A percentile compares a stretch with the other conserved stretches of the same genome.
Conservation (phyloP, 2,113 vertebrate species). For the Macrotis lagotis region DNA sequence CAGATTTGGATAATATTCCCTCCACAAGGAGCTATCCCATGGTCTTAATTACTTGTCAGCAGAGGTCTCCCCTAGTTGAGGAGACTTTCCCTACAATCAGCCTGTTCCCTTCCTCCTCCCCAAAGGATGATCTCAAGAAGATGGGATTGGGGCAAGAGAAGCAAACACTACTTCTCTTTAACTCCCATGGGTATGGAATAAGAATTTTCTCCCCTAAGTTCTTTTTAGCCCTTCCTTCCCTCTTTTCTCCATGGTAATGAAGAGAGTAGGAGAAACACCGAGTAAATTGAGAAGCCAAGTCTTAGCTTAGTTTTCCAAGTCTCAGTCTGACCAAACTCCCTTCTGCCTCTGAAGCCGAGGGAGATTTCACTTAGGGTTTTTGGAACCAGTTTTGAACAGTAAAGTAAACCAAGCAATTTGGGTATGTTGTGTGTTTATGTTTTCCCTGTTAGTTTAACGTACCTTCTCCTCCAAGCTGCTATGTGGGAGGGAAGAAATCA, state of each 20-base stretch:
- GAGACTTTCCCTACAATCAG: neutral
- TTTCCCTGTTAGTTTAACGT: neutral
- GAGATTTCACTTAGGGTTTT: conserved; percentile 18
- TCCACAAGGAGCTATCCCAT: neutral
- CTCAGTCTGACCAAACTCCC: conserved; percentile 14
- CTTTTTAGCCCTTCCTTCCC: neutral
- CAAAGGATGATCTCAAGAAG: neutral
- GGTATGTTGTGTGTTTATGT: neutral
- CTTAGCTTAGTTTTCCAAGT: neutral
- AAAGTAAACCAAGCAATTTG: neutral
- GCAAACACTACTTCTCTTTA: neutral
- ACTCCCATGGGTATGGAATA: neutral
- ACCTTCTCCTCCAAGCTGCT: neutral
- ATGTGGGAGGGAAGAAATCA: neutral
- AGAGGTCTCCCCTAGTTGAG: neutral
- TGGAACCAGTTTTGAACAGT: conserved; percentile 23
- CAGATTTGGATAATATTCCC: neutral
- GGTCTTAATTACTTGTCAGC: neutral
- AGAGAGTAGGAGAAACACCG: conserved; percentile 10
- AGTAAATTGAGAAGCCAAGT: conserved; percentile 5
- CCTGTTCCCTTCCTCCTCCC: neutral
- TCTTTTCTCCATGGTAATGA: conserved; percentile 44
- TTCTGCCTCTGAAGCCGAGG: neutral
- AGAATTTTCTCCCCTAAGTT: neutral
- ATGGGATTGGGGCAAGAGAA: neutral